Conservation (phyloP, 1,140 invertebrate species). For the Holcopasites calliopsidis region DNA sequence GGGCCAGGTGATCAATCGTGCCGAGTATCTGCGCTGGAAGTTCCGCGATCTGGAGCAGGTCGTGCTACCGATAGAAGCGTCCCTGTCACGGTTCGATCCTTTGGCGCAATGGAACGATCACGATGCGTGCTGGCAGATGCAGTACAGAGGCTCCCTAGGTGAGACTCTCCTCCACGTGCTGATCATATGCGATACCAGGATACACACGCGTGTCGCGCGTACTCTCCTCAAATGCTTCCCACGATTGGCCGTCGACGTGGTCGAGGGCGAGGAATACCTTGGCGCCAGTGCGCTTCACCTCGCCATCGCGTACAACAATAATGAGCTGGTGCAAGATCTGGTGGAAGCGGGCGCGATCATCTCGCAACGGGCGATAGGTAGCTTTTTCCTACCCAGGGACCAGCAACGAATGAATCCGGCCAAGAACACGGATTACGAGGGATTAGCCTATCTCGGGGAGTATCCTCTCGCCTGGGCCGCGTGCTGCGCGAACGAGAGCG, state of each 20-base stretch:
- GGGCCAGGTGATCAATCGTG: conserved; percentile 91
- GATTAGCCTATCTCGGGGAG: conserved; percentile 96
- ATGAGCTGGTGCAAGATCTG: conserved; percentile 96
- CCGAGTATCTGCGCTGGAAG: conserved; percentile 96
- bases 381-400: conserved; percentile 95
- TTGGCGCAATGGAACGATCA: conserved; percentile 93
- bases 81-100: conserved; percentile 89
- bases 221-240: conserved; percentile 95
- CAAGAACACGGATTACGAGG: conserved; percentile 95
- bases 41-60: conserved; percentile 91
- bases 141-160: conserved; percentile 95
- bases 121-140: conserved; percentile 98
- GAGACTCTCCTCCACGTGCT: conserved; percentile 97
- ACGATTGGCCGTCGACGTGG: conserved; percentile 94
- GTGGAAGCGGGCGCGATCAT: conserved; percentile 95
- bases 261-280: conserved; percentile 98
- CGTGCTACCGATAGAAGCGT: conserved; percentile 90
- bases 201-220: conserved; percentile 91
- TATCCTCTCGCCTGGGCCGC: conserved; percentile 98
- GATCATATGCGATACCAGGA: conserved; percentile 95
- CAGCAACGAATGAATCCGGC: conserved; percentile 88
- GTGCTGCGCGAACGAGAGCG: conserved; percentile 96
- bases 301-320: conserved; percentile 97
- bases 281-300: conserved; percentile 97
- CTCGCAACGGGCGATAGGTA: conserved; percentile 94